Conservation (phyloP, 2,113 vertebrate genomes). For the Istiophorus platypterus region DNA sequence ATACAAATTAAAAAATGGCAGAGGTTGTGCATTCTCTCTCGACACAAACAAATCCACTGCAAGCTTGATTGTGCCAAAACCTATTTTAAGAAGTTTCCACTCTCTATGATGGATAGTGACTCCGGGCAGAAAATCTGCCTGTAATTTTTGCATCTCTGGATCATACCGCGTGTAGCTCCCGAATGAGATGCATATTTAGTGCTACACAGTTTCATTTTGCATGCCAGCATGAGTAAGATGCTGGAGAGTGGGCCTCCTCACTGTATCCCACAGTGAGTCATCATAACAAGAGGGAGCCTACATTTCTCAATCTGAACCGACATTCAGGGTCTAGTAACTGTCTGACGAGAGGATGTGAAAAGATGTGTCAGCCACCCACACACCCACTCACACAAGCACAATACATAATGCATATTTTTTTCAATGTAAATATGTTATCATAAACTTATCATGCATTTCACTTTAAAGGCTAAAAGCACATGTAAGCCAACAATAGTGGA, state of each 20-base stretch:
- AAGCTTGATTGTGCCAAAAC: neutral
- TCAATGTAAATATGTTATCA: neutral
- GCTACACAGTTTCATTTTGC: neutral
- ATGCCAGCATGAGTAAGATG: neutral
- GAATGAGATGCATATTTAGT: neutral
- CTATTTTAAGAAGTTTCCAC: neutral
- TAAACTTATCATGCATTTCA: neutral
- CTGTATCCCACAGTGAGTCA: conserved; percentile 36
- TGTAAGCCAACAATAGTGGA: neutral
- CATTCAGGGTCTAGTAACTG: conserved; percentile 6
- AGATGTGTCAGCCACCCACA: conserved; percentile 1
- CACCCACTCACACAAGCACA: conserved; percentile 4
- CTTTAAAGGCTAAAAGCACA: conserved; percentile 4
- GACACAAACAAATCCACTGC: neutral
- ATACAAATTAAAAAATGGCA: neutral
- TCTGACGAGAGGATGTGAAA: conserved; percentile 11
- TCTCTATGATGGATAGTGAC: neutral
- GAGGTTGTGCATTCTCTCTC: neutral
- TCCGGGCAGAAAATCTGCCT: neutral
- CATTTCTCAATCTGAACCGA: conserved; percentile 3
- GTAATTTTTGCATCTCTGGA: neutral
- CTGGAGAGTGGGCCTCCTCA: neutral
- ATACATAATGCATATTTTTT: neutral
- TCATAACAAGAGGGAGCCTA: conserved; percentile 24
- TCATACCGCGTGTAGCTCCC: too few relatives aligned